Conservation (phyloP, 2,888 invertebrate species). For the Neocrepidodera transversa region DNA sequence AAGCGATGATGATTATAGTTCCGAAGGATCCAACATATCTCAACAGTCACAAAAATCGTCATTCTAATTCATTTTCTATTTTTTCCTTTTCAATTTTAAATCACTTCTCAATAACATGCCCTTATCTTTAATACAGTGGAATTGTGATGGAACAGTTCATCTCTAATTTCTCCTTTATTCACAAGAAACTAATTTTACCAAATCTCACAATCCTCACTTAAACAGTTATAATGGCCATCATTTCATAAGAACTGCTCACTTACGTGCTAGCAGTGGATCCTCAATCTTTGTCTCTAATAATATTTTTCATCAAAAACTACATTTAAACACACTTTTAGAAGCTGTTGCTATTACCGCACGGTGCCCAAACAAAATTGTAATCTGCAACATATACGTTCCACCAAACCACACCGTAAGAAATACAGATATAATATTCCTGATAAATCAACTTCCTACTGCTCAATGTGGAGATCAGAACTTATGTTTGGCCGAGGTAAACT, state of each 20-base stretch:
- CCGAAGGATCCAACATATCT: no score
- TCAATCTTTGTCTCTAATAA: conserved; percentile 2
- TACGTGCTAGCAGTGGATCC: neutral
- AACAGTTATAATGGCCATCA: conserved; percentile 8
- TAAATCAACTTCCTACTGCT: conserved; percentile 6
- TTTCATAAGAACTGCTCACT: neutral
- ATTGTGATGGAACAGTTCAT: conserved; percentile 20
- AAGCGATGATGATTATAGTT: no score
- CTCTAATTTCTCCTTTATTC: conserved; percentile 4
- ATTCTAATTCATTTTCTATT: no score
- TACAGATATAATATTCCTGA: neutral
- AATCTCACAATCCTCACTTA: conserved; percentile 15
- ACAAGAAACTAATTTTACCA: neutral
- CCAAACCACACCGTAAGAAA: neutral
- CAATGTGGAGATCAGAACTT: conserved; percentile 10
- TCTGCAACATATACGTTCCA: conserved; percentile 5
- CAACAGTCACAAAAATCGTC: no score
- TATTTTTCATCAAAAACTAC: neutral
- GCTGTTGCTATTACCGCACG: neutral
- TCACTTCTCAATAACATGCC: no score
- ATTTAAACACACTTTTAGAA: conserved; percentile 9
- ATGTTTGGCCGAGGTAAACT: conserved; percentile 13
- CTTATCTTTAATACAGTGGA: conserved; percentile 10
- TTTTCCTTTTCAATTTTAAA: no score
- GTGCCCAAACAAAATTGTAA: conserved; percentile 5